phyloP scores from a whole-genome alignment of 2,888 invertebrate species.

The Buathra laborator region DNA sequence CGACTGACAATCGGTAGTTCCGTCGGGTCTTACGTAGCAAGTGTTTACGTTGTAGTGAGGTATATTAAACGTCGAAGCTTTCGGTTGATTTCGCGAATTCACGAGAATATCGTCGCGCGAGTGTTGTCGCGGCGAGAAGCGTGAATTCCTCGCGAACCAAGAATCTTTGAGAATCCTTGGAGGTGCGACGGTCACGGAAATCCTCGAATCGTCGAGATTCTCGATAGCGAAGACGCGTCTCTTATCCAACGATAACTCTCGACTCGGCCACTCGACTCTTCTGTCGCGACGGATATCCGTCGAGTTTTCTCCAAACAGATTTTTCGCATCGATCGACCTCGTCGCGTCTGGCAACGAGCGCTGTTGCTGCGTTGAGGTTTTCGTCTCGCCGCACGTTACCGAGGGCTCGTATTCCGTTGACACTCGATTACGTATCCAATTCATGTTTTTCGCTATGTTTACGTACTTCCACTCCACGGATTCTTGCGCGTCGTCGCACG shows the following conservation, averaged over 20 bases:
- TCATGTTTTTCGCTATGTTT: slow-evolving; percentile 71
- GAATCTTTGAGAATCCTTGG: slow-evolving; percentile 55
- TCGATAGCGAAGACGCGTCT: slow-evolving; percentile 21
- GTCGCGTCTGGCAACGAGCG: background rate
- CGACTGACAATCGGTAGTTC: slow-evolving; percentile 61
- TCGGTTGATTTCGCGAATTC: slow-evolving; percentile 34
- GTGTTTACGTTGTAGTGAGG: slow-evolving; percentile 59
- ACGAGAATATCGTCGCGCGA: background rate
- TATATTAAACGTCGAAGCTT: slow-evolving; percentile 28
- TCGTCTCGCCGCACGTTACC: slow-evolving; percentile 44
- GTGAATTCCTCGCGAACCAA: slow-evolving; percentile 62
- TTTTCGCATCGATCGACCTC: background rate
- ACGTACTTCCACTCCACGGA: slow-evolving; percentile 77
- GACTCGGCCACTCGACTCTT: slow-evolving; percentile 34
- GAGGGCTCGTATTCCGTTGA: slow-evolving; percentile 14
- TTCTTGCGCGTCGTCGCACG: slow-evolving; percentile 75
- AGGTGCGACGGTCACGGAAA: slow-evolving; percentile 42
- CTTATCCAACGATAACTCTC: background rate
- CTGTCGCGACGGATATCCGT: slow-evolving; percentile 5
- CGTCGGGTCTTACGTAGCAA: slow-evolving; percentile 67
- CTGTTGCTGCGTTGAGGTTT: slow-evolving; percentile 7
- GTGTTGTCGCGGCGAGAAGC: slow-evolving; percentile 11
- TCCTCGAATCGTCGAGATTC: slow-evolving; percentile 51
- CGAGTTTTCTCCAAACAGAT: slow-evolving; percentile 18
- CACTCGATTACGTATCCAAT: slow-evolving; percentile 72